phyloP scores from a whole-genome alignment of 2,113 vertebrate species.

The Phainopepla nitens region DNA sequence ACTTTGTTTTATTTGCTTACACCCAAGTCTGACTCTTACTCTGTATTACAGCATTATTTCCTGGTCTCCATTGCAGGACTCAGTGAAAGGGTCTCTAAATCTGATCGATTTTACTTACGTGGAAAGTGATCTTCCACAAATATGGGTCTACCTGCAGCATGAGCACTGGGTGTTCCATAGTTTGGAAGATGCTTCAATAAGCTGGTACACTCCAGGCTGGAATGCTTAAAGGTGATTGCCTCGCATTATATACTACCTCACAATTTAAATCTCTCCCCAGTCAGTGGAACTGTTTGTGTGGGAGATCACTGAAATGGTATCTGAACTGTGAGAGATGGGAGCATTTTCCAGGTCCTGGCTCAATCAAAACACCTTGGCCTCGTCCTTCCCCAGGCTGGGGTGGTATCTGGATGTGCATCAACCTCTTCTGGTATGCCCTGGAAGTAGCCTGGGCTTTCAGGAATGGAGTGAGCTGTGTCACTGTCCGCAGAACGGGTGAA shows the following conservation, averaged over 20 bases:
- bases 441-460: background rate
- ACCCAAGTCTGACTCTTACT: background rate
- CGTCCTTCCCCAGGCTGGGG: background rate
- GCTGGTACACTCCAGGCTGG: fast-evolving
- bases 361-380: background rate
- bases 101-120: background rate
- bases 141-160: background rate
- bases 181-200: background rate
- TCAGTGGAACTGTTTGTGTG: background rate
- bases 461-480: background rate
- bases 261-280: background rate
- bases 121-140: background rate
- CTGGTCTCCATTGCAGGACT: background rate
- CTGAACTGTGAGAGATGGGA: background rate
- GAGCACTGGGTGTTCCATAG: background rate
- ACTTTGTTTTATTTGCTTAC: background rate
- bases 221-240: background rate
- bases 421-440: background rate
- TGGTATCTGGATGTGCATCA: background rate
- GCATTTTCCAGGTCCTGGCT: background rate
- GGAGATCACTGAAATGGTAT: background rate
- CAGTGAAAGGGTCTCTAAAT: background rate
- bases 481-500: background rate
- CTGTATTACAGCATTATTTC: background rate
- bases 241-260: background rate